Base-by-base conservation (phyloP, 2,888 invertebrate genomes). In the Drosophila meridionalis region DNA sequence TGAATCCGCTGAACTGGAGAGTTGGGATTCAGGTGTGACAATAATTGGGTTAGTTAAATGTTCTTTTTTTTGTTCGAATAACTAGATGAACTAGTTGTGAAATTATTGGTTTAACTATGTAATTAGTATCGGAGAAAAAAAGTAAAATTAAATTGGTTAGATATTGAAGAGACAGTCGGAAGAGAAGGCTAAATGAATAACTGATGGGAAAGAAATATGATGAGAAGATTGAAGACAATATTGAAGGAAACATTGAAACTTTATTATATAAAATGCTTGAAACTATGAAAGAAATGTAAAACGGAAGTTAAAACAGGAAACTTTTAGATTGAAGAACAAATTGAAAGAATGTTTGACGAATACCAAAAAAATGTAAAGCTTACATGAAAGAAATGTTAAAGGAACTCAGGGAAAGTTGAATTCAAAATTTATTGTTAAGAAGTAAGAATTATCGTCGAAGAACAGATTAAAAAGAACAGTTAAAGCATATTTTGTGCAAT, bases 11-110 rank as follows among this genome's bases (percentile, higher is more conserved):
- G 36, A 14, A 40, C 65, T 20, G 36, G 34, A 69, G 60, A 59
- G 61, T 68, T 59, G 30, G 34, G 4, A 26, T 38, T 45, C 43
- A 59, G 42, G 45, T 60, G 38, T 57, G 28, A 50, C 52, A 57
- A 38, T 56, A 73, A 83, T 63, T 71, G 68, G 48, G 32, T 61
- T 65, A 58, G 63, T 48, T 48, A 45, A 58, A 11, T 48, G 34
- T 26, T 32, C 20, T 34, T 42, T 42, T 30, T 36, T 26, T 6
- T 2, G 47, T 28, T 12, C 6, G 12, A 3, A 7, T 47, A 47
- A 28, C 7, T 7, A 30, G 47, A 20, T 42, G 28, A 28, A 14
- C 36, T 45, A n/a, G n/a, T 38, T 45, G 30, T 28, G 7, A 47
- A 32, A n/a, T 34, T 50, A n/a, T 20, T 48, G 30, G 30, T 2